Evolutionary conservation across 2,888 invertebrate genomes (phyloP).

Genomic region (Lamellibrachia satsuma): DNA sequence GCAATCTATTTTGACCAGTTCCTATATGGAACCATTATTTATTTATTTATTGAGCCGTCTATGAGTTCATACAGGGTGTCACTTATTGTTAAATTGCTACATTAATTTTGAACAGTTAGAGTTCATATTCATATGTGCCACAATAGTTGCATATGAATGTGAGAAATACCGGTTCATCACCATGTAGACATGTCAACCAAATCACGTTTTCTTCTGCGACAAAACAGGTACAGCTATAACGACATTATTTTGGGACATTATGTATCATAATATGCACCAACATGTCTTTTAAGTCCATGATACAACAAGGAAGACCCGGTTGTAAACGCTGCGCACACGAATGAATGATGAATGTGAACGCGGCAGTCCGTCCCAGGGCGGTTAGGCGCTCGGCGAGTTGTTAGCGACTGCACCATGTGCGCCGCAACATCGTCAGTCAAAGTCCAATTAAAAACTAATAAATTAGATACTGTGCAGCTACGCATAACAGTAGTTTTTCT

Average conservation of each 20-base stretch:
- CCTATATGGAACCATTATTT: no score
- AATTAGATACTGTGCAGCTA: neutral
- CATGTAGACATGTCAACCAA: no score
- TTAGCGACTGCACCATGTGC: neutral
- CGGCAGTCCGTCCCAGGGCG: neutral
- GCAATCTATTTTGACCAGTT: no score
- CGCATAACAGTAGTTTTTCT: neutral
- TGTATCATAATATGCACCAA: neutral
- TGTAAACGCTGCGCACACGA: neutral
- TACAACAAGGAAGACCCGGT: neutral
- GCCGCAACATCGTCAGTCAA: neutral
- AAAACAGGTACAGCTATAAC: neutral
- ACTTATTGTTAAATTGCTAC: no score
- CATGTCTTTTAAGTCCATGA: neutral
- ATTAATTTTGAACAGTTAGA: no score
- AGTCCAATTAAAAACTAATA: neutral
- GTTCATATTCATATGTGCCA: no score
- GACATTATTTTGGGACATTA: neutral
- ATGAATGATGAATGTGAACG: neutral
- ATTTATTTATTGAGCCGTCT: no score
- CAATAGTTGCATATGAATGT: no score
- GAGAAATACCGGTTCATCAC: no score
- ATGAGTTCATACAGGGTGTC: no score
- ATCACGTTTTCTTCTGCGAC: neutral
- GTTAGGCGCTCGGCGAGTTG: neutral